Conservation (phyloP, 2,888 invertebrate genomes). For the Rotaria socialis region DNA sequence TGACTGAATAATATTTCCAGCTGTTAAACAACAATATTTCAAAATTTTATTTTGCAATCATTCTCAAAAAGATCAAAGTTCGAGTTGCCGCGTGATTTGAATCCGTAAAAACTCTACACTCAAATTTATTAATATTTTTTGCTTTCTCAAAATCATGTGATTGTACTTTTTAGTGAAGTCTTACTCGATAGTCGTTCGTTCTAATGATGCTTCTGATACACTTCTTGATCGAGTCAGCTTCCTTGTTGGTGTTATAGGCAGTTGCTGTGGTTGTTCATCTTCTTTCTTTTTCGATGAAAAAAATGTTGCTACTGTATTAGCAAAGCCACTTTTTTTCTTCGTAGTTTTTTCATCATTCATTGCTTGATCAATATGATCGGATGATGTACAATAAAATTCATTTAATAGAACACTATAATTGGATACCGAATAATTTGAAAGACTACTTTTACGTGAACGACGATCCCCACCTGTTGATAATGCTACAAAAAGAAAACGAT, state of each 20-base stretch:
- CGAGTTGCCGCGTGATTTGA: too few relatives aligned
- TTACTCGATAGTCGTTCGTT: neutral
- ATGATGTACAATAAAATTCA: slow-evolving; percentile 19
- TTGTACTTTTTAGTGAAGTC: neutral
- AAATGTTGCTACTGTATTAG: slow-evolving; percentile 11
- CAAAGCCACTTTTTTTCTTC: neutral
- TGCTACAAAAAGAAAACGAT: neutral
- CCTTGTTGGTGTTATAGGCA: neutral
- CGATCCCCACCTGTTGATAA: neutral
- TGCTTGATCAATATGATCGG: neutral
- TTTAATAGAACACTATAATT: slow-evolving; percentile 35
- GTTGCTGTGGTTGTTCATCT: neutral
- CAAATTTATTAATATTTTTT: too few relatives aligned
- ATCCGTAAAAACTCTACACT: too few relatives aligned
- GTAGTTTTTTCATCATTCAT: neutral
- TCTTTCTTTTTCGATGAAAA: slow-evolving; percentile 29
- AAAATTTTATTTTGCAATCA: too few relatives aligned
- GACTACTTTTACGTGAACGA: slow-evolving; percentile 23
- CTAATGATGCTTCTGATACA: slow-evolving; percentile 21
- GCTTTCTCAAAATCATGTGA: too few relatives aligned
- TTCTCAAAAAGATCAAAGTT: too few relatives aligned
- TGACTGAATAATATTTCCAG: too few relatives aligned
- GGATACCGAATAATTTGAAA: slow-evolving; percentile 20
- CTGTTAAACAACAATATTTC: too few relatives aligned
- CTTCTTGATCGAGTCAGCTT: neutral